These are phyloP conservation scores for Poeciliopsis gracilis DNA, from an alignment of 2,797 vertebrate genomes.

Conservation along the genomic window DNA sequence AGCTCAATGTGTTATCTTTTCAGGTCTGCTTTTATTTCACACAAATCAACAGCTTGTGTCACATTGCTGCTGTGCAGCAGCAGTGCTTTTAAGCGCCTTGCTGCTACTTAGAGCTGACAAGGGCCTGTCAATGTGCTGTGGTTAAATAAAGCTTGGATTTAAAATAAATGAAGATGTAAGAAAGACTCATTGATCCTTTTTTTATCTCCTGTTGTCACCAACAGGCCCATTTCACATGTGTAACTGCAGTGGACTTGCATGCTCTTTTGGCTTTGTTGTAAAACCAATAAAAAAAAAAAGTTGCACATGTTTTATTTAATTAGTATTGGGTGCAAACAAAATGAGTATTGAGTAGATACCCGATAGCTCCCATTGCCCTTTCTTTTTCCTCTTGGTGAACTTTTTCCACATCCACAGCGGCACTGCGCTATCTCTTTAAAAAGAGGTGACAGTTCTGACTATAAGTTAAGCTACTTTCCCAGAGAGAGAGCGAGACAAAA, in stretches of 20 bases:
- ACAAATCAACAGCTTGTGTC: constrained; percentile 56
- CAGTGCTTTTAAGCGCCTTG: constrained; percentile 74
- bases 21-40: constrained; percentile 56
- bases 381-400: constrained; percentile 64
- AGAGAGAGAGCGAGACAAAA: constrained; percentile 48
- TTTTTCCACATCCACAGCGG: constrained; percentile 51
- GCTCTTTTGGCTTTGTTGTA: constrained; percentile 40
- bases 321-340: constrained; percentile 79
- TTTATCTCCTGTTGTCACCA: constrained; percentile 75
- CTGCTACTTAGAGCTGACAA: constrained; percentile 70
- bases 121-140: constrained; percentile 67
- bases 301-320: constrained; percentile 76
- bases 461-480: constrained; percentile 78
- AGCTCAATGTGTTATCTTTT: not conserved
- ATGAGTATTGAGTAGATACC: constrained; percentile 75
- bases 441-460: constrained; percentile 69
- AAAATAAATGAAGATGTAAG: constrained; percentile 81
- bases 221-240: constrained; percentile 64
- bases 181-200: constrained; percentile 82
- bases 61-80: constrained; percentile 57
- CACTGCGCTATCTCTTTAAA: constrained; percentile 73
- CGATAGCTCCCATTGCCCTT: constrained; percentile 51
- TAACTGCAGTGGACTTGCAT: constrained; percentile 20
- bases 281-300: constrained; percentile 70
- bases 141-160: constrained; percentile 80